phyloP scores from a whole-genome alignment of 2,888 invertebrate genomes.

The Dryobotodes eremita region DNA sequence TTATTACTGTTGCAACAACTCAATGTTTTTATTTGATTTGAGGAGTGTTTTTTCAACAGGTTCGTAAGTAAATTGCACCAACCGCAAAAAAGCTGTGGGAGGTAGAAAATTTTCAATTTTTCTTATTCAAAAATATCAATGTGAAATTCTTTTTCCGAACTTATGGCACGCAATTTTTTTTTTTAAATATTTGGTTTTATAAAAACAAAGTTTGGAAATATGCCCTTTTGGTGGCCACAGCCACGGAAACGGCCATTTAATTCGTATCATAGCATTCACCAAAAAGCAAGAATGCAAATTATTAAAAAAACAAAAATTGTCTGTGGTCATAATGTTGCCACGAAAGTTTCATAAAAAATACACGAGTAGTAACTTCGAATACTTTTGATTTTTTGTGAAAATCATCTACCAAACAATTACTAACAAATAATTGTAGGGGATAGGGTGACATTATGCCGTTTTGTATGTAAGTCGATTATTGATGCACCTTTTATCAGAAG shows the following conservation, averaged over 20 bases:
- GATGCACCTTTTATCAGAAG: background rate
- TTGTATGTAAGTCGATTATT: background rate
- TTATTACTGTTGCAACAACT: conserved; percentile 19
- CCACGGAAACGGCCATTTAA: background rate
- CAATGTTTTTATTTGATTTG: background rate
- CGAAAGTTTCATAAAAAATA: background rate
- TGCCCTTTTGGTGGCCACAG: background rate
- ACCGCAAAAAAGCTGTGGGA: background rate
- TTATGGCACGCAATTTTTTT: background rate
- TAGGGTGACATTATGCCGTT: too few relatives aligned
- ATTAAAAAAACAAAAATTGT: too few relatives aligned
- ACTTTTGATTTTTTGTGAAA: background rate
- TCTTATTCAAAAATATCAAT: too few relatives aligned
- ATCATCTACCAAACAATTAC: background rate
- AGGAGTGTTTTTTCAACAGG: background rate
- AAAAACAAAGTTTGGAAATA: too few relatives aligned
- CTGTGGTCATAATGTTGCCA: background rate
- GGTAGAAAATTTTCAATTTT: background rate
- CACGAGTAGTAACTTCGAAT: too few relatives aligned
- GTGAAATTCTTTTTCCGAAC: background rate
- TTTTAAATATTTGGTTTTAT: background rate
- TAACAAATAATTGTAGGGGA: background rate
- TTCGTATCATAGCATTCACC: background rate
- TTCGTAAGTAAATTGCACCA: background rate
- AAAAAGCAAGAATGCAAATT: too few relatives aligned